Evolutionary conservation across 2,888 invertebrate genomes (phyloP), one percentile per base, ranked within the genome.

Genomic region (Spatulosminthurus flaviceps): DNA sequence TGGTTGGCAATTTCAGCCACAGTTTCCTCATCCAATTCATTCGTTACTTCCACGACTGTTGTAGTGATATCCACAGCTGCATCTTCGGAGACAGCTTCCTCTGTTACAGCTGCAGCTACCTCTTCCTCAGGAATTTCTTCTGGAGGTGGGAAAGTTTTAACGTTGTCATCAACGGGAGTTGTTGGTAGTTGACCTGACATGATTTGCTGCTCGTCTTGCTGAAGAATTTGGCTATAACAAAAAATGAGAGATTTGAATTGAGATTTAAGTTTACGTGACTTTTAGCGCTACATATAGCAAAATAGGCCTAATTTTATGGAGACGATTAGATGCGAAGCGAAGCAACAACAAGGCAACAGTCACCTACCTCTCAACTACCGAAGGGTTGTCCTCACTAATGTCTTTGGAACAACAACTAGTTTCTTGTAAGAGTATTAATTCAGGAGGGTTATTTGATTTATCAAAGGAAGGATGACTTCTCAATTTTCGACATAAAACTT

Each of bases 151-250:
- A 41, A 24, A 19, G 60, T 22, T n/a, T 43, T 61, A 4, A 26
- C 60, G 5, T 19, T n/a, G 51, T 43, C 64, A 11, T 41, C 51
- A 43, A 28, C 19, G 0, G 51, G 72, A 19, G 64, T 19, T 0
- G 70, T 21, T 21, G 76, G n/a, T 42, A 43, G 42, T 26, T 28
- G 71, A n/a, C 74, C 74, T 22, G 64, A 13, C n/a, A 34, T 26
- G 19, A 66, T 0, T 51, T 81, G 78, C n/a, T 81, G 77, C 67
- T 80, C 79, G 21, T 83, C 83, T 64, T 82, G 79, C 34, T 83
- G 83, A 9, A 83, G 79, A 64, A 83, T 77, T 61, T 83, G 83
- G 67, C 83, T 83, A 28, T 21, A 73, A 22, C 13, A 9, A 7
- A 41, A 9, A 41, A 41, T 41, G 7, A 13, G 41, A 7, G 13